Base-by-base conservation (phyloP, 2,113 vertebrate genomes). In the Colinus virginianus region DNA sequence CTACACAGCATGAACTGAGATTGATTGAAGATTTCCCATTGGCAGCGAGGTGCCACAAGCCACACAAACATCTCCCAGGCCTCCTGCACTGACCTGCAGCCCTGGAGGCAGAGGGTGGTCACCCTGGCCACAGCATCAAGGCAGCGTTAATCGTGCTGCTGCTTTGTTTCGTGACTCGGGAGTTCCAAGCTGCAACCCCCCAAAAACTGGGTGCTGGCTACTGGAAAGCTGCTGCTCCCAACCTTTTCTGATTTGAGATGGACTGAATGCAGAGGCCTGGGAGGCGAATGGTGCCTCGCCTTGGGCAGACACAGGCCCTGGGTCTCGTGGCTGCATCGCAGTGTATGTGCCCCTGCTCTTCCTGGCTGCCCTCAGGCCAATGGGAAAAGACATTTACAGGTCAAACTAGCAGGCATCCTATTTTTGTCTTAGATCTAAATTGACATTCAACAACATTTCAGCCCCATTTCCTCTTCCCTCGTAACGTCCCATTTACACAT, bases 351-450 rank as follows among this genome's bases (percentile, higher is more conserved):
- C 20, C 23, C 1, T 32, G 17, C 81, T 87, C 91, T 84, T 90
- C 79, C 82, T 69, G 72, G 16, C 76, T 93, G 83, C 28, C 25
- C 19, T 55, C 64, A 80, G 66, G 53, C 40, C 77, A 64, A 55
- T 82, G 49, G 26, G 20, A 94, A 78, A 25, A 67, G 51, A 68
- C 14, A 48, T 69, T 90, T 88, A 53, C 51, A 62, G 82, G 36
- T 75, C 80, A 91, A 77, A 74, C 48, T 67, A 63, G 86, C n/a
- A 43, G 59, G 42, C 89, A 13, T 34, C 40, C 38, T 81, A 42
- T 85, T 94, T 80, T 72, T 89, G 58, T 81, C 49, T 84, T 63
- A 51, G 30, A 87, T 63, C 93, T 94, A 25, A 53, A 59, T 79
- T 72, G 78, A 76, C 45, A 70, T 71, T 66, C 77, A 82, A 48